Conservation (phyloP, 2,888 invertebrate genomes). For the Eurois occulta region DNA sequence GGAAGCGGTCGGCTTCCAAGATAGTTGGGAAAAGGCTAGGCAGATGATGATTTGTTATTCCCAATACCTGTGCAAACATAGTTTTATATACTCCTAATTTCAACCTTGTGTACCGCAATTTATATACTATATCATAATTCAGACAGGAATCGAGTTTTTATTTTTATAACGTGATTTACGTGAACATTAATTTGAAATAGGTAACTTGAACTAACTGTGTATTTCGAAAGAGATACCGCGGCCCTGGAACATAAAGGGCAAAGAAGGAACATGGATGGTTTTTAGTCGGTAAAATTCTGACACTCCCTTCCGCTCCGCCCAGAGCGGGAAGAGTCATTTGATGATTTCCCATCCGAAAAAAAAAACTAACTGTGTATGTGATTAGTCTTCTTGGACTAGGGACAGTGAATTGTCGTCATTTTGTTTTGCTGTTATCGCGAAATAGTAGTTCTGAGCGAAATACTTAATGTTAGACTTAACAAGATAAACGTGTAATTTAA, state of each 20-base stretch:
- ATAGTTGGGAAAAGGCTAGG: too few species aligned
- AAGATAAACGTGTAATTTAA: slow-evolving; percentile 11
- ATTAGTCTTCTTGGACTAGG: background rate
- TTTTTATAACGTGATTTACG: background rate
- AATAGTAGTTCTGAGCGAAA: background rate
- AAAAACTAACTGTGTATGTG: background rate
- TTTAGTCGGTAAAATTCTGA: too few species aligned
- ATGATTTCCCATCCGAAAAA: too few species aligned
- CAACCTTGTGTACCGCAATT: background rate
- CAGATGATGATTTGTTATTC: slow-evolving; percentile 40
- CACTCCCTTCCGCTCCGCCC: too few species aligned
- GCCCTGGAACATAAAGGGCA: too few species aligned
- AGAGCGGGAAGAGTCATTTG: too few species aligned
- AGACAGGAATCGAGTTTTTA: background rate
- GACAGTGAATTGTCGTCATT: background rate
- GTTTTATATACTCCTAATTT: background rate
- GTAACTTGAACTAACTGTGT: background rate
- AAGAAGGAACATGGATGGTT: too few species aligned
- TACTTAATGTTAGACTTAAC: background rate
- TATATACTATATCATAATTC: background rate
- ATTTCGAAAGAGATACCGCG: too few species aligned
- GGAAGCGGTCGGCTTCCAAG: too few species aligned
- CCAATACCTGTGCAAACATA: slow-evolving; percentile 12
- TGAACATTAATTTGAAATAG: background rate
- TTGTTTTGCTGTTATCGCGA: background rate